Evolutionary conservation across 2,113 vertebrate genomes (phyloP).

Genomic region (Nansenia antarctica): DNA sequence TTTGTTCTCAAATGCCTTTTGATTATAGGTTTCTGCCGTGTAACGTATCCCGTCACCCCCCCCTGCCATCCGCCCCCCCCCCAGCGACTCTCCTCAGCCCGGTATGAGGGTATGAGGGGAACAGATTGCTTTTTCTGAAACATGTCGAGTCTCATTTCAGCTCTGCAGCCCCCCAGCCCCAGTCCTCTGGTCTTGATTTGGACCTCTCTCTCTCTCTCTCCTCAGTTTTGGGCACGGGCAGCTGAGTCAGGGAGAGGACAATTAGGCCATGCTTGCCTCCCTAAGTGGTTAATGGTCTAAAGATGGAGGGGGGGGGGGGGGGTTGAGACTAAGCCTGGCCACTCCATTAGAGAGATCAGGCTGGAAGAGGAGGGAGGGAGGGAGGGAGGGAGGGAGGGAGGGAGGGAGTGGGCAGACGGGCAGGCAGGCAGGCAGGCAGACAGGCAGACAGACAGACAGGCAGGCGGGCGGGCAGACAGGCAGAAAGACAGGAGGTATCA

Average conservation of each 20-base stretch:
- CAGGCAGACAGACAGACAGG: neutral
- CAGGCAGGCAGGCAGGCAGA: neutral
- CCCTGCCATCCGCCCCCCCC: constrained; percentile 13
- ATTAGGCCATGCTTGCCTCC: constrained; percentile 19
- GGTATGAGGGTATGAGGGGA: too few relatives aligned
- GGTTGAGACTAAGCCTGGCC: constrained; percentile 66
- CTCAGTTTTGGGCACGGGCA: neutral
- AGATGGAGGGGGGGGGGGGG: constrained; percentile 71
- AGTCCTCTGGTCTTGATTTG: constrained; percentile 14
- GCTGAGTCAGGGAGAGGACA: constrained; percentile 45
- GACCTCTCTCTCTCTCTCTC: neutral
- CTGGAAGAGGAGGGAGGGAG: neutral
- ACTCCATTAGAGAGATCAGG: neutral
- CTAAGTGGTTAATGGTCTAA: constrained; percentile 72
- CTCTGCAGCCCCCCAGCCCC: neutral
- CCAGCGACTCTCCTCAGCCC: constrained; percentile 26
- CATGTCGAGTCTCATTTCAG: constrained; percentile 49
- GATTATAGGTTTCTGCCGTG: constrained; percentile 59
- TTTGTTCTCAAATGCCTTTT: constrained; percentile 55
- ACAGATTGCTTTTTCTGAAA: constrained; percentile 48
- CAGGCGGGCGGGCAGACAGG: neutral
- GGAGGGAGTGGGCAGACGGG: neutral
- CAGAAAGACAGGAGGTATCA: neutral
- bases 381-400: too few relatives aligned
- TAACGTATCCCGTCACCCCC: constrained; percentile 49